Evolutionary conservation across 2,113 vertebrate species (phyloP), one percentile per base, ranked within the genome.

Genomic region (Pangasianodon gigas): DNA sequence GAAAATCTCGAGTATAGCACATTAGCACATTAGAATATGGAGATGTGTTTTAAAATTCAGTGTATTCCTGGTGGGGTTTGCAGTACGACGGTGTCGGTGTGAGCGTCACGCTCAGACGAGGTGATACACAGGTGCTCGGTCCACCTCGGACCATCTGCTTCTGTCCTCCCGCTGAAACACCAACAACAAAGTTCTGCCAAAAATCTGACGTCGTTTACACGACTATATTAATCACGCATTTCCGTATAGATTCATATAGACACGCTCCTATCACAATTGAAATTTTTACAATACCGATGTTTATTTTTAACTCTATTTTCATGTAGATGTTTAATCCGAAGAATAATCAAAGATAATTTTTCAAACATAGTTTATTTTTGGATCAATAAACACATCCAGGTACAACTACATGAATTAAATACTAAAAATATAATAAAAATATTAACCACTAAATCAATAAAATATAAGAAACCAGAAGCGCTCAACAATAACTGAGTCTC

Each of bases 131-230:
- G 87, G 87, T 88, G 87, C 19, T 46, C 56, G 5, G 54, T 26
- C 86, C 82, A 24, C 82, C 56, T 71, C 41, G 19, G 67, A 85
- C 88, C 88, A 85, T 85, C 88, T 89, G 88, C 83, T 77, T 32
- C 48, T 32, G 44, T 75, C 69, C 10, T 74, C 62, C 60, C 7
- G 80, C 51, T 48, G 37, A 84, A 84, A 80, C 62, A 21, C 48
- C 87, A 21, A 51, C 29, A n/a, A 19, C 32, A 5, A 51, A 60
- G 46, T 48, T 6, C 41, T 89, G 88, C 82, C 69, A 85, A 89
- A 84, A 85, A 46, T 74, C 58, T 26, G 51, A 85, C 29, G 29
- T n/a, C 60, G 54, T 62, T 79, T 52, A 85, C 69, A 89, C 60
- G 83, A 52, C 41, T 65, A 52, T 37, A 82, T 32, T 4, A 81